These are phyloP conservation scores for Asbolus verrucosus DNA, from an alignment of 1,140 invertebrate species.

Conservation along the genomic window DNA sequence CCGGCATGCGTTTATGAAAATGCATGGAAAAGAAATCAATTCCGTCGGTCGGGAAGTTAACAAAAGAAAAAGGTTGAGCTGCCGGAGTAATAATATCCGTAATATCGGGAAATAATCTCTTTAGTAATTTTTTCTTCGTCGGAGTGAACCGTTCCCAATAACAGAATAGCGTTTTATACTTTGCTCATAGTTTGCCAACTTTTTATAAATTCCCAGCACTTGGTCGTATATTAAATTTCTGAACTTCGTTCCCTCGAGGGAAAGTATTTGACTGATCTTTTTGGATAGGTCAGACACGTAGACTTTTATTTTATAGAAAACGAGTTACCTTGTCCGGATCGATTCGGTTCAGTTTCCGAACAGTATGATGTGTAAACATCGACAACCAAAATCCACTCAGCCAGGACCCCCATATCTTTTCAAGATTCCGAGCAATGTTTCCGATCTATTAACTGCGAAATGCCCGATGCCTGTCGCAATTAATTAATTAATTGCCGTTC, in stretches of 20 bases:
- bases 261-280: slow-evolving; percentile 43
- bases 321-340: slow-evolving; percentile 15
- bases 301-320: slow-evolving; percentile 36
- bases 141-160: slow-evolving; percentile 42
- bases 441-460: slow-evolving; percentile 16
- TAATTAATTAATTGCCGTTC: slow-evolving; percentile 23
- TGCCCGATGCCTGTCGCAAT: background rate
- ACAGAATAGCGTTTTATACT: slow-evolving; percentile 44
- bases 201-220: slow-evolving; percentile 44
- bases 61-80: slow-evolving; percentile 36
- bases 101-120: slow-evolving; percentile 42
- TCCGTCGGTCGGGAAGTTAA: slow-evolving; percentile 20
- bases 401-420: background rate
- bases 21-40: slow-evolving; percentile 27
- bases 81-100: slow-evolving; percentile 39
- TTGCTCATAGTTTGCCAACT: slow-evolving; percentile 42
- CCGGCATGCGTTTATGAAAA: background rate
- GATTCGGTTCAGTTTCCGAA: too few species aligned
- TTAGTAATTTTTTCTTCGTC: slow-evolving; percentile 41
- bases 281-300: slow-evolving; percentile 41
- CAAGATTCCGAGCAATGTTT: too few species aligned
- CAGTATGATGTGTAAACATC: too few species aligned
- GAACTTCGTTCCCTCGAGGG: slow-evolving; percentile 40
- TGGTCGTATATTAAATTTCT: slow-evolving; percentile 44
- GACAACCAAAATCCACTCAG: background rate